These are phyloP conservation scores for Himantopus leucocephalus DNA, from an alignment of 2,113 vertebrate species.

Conservation along the genomic window DNA sequence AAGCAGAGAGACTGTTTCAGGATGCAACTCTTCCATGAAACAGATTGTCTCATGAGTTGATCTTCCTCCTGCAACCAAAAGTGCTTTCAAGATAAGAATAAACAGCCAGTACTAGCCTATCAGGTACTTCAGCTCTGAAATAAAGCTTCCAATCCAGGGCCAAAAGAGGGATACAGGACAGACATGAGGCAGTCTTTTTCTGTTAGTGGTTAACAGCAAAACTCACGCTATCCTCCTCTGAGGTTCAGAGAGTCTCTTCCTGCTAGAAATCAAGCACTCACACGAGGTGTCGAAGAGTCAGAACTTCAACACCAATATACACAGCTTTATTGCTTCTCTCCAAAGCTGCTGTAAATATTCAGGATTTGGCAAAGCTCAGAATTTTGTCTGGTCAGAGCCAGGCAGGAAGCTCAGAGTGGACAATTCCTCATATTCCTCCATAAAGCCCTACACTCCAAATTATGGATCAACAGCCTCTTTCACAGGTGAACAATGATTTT, in stretches of 20 bases:
- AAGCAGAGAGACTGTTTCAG: background rate
- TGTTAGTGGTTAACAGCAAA: background rate
- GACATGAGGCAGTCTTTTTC: background rate
- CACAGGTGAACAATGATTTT: background rate
- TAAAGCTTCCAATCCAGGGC: background rate
- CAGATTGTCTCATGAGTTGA: background rate
- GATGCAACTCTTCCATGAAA: background rate
- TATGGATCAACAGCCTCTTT: background rate
- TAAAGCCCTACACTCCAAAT: background rate
- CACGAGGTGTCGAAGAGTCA: fast-evolving
- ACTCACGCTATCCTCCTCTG: background rate
- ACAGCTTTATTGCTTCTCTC: background rate
- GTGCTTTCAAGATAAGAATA: background rate
- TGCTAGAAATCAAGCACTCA: background rate
- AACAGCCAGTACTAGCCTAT: background rate
- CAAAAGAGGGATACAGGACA: background rate
- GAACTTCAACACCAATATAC: background rate
- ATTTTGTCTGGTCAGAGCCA: background rate
- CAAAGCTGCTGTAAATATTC: background rate
- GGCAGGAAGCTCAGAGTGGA: background rate
- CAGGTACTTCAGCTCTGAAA: background rate
- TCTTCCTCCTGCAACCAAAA: background rate
- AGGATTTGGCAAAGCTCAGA: background rate
- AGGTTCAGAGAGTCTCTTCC: background rate
- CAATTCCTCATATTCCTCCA: background rate